Base-by-base conservation (phyloP, 2,113 vertebrate species). In the Isichthys henryi region DNA sequence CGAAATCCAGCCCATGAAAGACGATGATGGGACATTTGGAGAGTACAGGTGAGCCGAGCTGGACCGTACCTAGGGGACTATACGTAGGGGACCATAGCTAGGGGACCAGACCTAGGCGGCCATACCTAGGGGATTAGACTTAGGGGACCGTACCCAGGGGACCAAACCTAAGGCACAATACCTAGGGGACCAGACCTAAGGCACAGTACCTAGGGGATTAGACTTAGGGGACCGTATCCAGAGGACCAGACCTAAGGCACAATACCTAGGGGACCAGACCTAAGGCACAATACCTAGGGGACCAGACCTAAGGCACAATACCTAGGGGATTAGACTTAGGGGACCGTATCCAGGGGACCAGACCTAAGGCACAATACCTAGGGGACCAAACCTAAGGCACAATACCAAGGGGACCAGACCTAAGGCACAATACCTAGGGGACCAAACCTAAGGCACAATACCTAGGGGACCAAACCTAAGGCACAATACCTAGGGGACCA, bases 1-100 rank as follows among this genome's bases (percentile, higher is more conserved):
- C 56, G 98, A 99, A 95, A 97, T 99, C 92, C 98, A 99, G 62
- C 98, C 98, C 5, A 99, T 99, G 98, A 99, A 98, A 92, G 98
- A 99, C 94, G 98, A 99, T 3, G 98, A 99, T 88, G 98, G 98
- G 86, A 98, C 98, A 0, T 99, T 99, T 94, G 98, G 98, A 92
- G 98, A 99, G 94, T 99, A 99, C 95, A 99, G 98, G 98, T 99
- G 93, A 97, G 96, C 89, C 2, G 27, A 80, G n/a, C 31, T 80
- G 15, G 35, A 80, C 35, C 2, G 6, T 39, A 43, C 15, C 74
- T 7, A 39, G 70, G 1, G 31, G 31, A 77, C 31, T 0, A 39
- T 13, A 17, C 13, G 15, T 19, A 19, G 5, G 13, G 31, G 0
- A 66, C 58, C 8, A 1, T 3, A 66, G 9, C 58, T 1, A 66